Evolutionary conservation across 2,888 invertebrate genomes (phyloP), one percentile per base, ranked within the genome.

Genomic region (Sphinx pinastri): DNA sequence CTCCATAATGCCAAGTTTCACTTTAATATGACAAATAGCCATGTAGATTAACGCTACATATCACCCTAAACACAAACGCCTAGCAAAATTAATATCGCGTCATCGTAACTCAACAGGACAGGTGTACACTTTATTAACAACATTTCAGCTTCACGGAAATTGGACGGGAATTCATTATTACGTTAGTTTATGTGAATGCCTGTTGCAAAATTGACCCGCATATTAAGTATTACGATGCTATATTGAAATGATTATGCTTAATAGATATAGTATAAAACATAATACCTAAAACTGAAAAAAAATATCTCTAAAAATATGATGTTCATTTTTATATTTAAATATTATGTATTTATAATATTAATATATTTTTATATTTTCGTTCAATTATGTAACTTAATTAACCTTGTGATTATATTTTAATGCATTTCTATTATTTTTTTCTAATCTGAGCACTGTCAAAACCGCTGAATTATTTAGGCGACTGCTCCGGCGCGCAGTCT

Each of bases 61-160:
- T 63, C 47, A 63, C 13, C 2, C 60, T 16, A 5, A 47, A 52
- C 52, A 67, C 14, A 38, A 51, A n/a, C 54, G 67, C 54, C 51
- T 16, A 38, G 60, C 49, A 52, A 38, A 60, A 60, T 69, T 69
- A 69, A 69, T 69, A 69, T 49, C 2, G n/a, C 49, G 60, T 59
- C 59, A 60, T 60, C 58, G 51, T 38, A 69, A 69, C 25, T 69
- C 59, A 69, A 47, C 38, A 11, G 58, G 12, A 59, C 31, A 69
- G 60, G 60, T 51, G 69, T 69, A 7, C 19, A 47, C 19, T 63
- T 63, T 49, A 63, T 63, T 63, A 63, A 60, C 13, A 63, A 19
- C 47, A 49, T 47, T 63, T 13, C 13, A 19, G 13, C 19, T 49
- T 19, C 55, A 16, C 19, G 38, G n/a, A 5, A 59, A 59, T 16